Base-by-base conservation (phyloP, 2,888 invertebrate genomes). In the Dorcus hopei region DNA sequence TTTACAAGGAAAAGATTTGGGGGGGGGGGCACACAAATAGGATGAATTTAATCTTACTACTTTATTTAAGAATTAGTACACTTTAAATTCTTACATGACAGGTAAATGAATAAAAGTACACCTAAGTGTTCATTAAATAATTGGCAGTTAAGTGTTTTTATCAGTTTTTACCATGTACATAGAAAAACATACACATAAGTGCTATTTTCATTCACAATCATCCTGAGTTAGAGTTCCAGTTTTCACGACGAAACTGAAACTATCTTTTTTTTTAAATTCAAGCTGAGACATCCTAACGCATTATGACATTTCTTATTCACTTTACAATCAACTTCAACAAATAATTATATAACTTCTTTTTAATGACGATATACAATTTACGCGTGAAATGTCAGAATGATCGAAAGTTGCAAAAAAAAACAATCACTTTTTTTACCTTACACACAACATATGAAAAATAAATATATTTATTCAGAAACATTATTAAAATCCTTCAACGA, bases 101-200 rank as follows among this genome's bases (percentile, higher is more conserved):
- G 55, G 55, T 57, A 58, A 57, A 57, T 57, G 55, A 58, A 54
- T 33, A 63, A 57, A 61, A 52, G 59, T 70, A 71, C 67, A 71
- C 67, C 62, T 66, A 69, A 67, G 67, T 72, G 70, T 76, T 76
- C 75, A 75, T 75, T 77, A 72, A 72, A 74, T 73, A 73, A 75
- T 74, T 76, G 76, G 76, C 76, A 77, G 76, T 77, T 65, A 63
- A 58, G 70, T 71, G 72, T 72, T 71, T 47, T 51, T 51, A 45
- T 45, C 56, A 51, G 19, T 45, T 45, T 45, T 45, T 45, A 45
- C 23, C 45, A 45, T 45, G 9, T 45, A 45, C 45, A n/a, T 45
- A 45, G 9, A 45, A 19, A 9, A 45, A n/a, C 9, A 45, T 23
- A 19, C 11, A n/a, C 23, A 9, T 4, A 41, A 41, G 45, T 45